Base-by-base conservation (phyloP, 1,140 invertebrate species). In the Heliconius hermathena region DNA sequence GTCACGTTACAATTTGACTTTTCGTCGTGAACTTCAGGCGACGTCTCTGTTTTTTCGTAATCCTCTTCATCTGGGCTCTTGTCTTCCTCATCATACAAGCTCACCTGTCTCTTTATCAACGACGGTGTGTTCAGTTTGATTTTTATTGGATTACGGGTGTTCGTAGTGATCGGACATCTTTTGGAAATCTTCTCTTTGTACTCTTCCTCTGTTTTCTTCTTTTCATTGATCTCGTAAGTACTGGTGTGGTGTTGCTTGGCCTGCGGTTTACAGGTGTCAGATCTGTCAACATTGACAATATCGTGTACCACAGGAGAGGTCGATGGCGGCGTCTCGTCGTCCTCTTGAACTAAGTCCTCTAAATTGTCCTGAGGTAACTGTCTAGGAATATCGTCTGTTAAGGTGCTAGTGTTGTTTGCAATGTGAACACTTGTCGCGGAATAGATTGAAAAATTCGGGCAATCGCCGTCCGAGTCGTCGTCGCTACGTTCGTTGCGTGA, bases 361-460 rank as follows among this genome's bases (percentile, higher is more conserved):
- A 91, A 83, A 46, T 84, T 83, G 73, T 89, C 87, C 26, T 79
- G 77, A 3, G 81, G 80, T 9, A 78, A 79, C 52, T 80, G 52
- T 38, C 78, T 74, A 8, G 78, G 74, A 22, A 85, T 54, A 18
- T 85, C 84, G 9, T 84, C 84, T 0, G 80, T 76, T 26, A 89
- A 52, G 13, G 74, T 83, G 57, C 74, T 83, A 11, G 87, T 87
- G 78, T 96, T 95, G 81, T 96, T 95, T 0, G 97, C 97, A 49
- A 98, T 96, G 76, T 97, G 96, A 88, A 97, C 97, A 36, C 97
- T 97, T 82, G 97, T 96, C 5, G 97, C 96, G 0, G 97, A 98
- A 91, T 98, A 98, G 76, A 98, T 97, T 6, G 97, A 97, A 88
- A 97, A 97, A 88, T 98, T 98, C 6, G 97, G 97, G 94, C 97